Conservation (phyloP, 1,140 invertebrate species). For the Diorhabda carinulata region DNA sequence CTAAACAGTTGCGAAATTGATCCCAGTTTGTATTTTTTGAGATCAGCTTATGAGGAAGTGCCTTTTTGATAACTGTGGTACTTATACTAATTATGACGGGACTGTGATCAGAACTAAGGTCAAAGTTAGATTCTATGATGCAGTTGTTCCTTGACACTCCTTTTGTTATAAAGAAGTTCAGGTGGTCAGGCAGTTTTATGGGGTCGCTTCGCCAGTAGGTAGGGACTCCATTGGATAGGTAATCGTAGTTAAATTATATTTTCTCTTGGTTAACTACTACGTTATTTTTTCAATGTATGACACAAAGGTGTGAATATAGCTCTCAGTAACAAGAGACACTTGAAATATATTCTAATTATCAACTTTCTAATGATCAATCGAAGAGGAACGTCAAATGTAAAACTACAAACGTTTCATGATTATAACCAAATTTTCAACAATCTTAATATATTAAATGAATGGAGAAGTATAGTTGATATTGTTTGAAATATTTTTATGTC, state of each 20-base stretch:
- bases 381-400: too few species aligned
- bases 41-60: neutral
- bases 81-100: neutral
- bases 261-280: slow-evolving; percentile 21
- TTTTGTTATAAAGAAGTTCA: neutral
- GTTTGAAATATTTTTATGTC: too few species aligned
- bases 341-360: too few species aligned
- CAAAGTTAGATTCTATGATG: slow-evolving; percentile 5
- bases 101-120: neutral
- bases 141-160: neutral
- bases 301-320: too few species aligned
- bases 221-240: slow-evolving; percentile 41
- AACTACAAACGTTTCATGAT: too few species aligned
- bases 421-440: too few species aligned
- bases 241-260: slow-evolving; percentile 26
- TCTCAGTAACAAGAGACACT: too few species aligned
- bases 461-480: too few species aligned
- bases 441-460: too few species aligned
- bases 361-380: too few species aligned
- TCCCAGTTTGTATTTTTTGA: neutral
- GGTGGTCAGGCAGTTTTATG: neutral
- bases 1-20: neutral
- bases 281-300: too few species aligned
- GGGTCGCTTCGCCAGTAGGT: slow-evolving; percentile 44
- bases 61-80: neutral